Evolutionary conservation across 1,140 invertebrate genomes (phyloP).

Genomic region (Meloidogyne hapla): DNA sequence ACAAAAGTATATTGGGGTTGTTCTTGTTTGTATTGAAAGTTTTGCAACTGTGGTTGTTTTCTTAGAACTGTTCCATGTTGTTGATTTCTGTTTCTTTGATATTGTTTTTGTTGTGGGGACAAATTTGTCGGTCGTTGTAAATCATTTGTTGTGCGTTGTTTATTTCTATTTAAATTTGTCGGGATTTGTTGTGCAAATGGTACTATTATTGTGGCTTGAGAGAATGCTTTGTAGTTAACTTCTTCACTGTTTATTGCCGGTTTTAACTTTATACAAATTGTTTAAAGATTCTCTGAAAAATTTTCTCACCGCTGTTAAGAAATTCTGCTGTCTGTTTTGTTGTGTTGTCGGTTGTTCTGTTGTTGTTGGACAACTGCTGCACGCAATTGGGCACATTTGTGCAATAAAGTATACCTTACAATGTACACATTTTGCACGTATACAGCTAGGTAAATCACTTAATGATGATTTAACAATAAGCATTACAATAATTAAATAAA

Average conservation of each 20-base stretch:
- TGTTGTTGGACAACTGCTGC: constrained; percentile 28
- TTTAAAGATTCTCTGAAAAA: background rate
- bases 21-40: constrained; percentile 1
- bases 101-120: background rate
- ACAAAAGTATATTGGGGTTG: background rate
- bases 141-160: background rate
- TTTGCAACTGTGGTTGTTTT: background rate
- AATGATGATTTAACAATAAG: background rate
- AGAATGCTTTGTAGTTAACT: constrained; percentile 3
- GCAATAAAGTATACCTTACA: constrained; percentile 47
- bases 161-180: background rate
- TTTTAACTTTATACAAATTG: constrained; percentile 9
- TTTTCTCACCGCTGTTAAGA: constrained; percentile 5
- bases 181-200: constrained; percentile 25
- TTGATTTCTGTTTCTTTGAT: background rate
- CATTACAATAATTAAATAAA: background rate
- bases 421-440: constrained; percentile 47
- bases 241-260: background rate
- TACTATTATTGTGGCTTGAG: background rate
- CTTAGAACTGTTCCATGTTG: background rate
- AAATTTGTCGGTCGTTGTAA: background rate
- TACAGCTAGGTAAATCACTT: constrained; percentile 46
- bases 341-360: constrained; percentile 10
- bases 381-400: constrained; percentile 48
- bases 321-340: background rate